Conservation (phyloP, 2,888 invertebrate genomes). For the Oscheius sp. region DNA sequence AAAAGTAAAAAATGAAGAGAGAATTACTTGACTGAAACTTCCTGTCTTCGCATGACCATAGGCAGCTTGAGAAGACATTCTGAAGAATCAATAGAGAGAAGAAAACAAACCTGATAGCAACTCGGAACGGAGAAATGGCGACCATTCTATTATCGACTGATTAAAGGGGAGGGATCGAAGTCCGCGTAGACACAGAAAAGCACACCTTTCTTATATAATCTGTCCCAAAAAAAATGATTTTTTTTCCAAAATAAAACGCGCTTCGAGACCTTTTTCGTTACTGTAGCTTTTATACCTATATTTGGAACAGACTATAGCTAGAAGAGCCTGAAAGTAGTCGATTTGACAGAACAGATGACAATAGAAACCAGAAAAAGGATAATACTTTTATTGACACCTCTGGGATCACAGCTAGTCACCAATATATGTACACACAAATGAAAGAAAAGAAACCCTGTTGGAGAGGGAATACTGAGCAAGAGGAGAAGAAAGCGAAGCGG, state of each 20-base stretch:
- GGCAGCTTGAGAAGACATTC: conserved; percentile 39
- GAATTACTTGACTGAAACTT: conserved; percentile 55
- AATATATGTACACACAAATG: too few relatives aligned
- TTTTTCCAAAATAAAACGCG: too few relatives aligned
- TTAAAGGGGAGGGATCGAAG: conserved; percentile 21
- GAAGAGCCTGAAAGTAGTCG: neutral
- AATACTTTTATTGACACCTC: neutral
- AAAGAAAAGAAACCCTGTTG: too few relatives aligned
- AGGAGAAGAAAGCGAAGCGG: too few relatives aligned
- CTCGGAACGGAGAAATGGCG: conserved; percentile 24
- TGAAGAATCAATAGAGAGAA: conserved; percentile 8
- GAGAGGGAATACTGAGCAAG: too few relatives aligned
- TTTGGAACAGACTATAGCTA: neutral
- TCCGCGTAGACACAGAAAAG: conserved; percentile 12
- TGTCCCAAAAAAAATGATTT: neutral
- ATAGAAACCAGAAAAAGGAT: neutral
- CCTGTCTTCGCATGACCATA: conserved; percentile 64
- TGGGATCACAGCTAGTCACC: neutral
- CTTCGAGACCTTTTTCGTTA: too few relatives aligned
- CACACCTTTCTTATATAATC: neutral
- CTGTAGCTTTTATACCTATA: too few relatives aligned
- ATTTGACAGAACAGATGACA: neutral
- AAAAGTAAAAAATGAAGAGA: too few relatives aligned
- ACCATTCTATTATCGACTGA: conserved; percentile 19
- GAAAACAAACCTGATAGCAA: conserved; percentile 20